Conservation (phyloP, 2,797 vertebrate species). For the Malurus leucopterus region DNA sequence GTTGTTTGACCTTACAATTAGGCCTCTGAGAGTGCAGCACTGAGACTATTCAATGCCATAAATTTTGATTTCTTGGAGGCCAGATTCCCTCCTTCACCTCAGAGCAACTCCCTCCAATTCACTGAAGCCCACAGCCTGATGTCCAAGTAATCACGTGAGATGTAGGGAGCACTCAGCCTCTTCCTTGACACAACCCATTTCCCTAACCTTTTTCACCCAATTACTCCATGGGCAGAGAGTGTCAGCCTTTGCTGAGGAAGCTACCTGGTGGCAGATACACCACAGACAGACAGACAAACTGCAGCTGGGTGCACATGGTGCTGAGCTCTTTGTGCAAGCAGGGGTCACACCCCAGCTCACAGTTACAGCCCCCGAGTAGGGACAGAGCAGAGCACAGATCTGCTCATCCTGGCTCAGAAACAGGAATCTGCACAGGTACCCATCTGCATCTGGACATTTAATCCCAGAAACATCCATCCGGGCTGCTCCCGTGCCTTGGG, state of each 20-base stretch:
- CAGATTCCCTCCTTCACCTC: neutral
- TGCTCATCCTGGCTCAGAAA: neutral
- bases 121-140: neutral
- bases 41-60: neutral
- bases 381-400: accelerated
- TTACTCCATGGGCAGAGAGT: accelerated
- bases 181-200: neutral
- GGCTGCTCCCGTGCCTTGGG: neutral
- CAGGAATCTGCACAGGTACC: neutral
- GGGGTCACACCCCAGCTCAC: neutral
- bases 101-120: neutral
- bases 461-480: accelerated
- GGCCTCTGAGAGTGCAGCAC: neutral
- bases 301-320: neutral
- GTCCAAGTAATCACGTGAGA: neutral
- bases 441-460: accelerated
- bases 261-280: neutral
- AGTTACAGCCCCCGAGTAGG: accelerated
- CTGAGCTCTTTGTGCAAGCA: accelerated
- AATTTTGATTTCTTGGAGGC: neutral
- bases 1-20: neutral
- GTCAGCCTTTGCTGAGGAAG: neutral
- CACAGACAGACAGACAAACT: neutral
- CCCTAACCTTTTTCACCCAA: neutral
- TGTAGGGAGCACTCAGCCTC: neutral